Evolutionary conservation across 2,888 invertebrate species (phyloP).

Genomic region (Pyrochroa serraticornis): DNA sequence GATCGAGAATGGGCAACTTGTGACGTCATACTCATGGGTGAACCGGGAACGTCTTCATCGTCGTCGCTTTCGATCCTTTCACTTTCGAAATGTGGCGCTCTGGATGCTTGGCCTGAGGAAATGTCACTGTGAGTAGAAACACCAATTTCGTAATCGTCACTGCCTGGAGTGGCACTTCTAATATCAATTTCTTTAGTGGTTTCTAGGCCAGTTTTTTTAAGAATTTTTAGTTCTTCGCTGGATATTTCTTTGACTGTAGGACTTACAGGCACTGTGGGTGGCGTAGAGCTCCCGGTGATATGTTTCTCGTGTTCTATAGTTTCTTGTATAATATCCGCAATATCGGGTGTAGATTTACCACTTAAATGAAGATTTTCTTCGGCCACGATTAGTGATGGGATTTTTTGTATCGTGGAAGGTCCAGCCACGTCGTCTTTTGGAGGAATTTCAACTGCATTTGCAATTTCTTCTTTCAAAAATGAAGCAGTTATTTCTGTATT

Average conservation of each 20-base stretch:
- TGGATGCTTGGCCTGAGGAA: constrained; percentile 65
- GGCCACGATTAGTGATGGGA: constrained; percentile 12
- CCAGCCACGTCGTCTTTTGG: constrained; percentile 28
- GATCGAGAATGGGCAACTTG: constrained; percentile 69
- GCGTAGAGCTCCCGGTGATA: constrained; percentile 63
- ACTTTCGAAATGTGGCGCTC: constrained; percentile 58
- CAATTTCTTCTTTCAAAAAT: constrained; percentile 2
- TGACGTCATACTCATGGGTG: constrained; percentile 72
- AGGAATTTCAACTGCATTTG: not conserved
- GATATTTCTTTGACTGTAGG: constrained; percentile 56
- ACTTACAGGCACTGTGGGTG: constrained; percentile 74
- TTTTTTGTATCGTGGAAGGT: constrained; percentile 30
- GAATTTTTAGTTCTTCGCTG: constrained; percentile 53
- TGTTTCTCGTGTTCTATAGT: constrained; percentile 48
- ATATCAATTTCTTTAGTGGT: constrained; percentile 62
- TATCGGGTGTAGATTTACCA: constrained; percentile 53
- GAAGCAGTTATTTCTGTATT: constrained; percentile 9
- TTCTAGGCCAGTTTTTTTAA: constrained; percentile 36
- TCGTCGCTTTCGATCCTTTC: constrained; percentile 61
- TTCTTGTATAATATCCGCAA: constrained; percentile 47
- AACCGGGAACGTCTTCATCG: constrained; percentile 69
- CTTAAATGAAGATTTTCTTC: constrained; percentile 37
- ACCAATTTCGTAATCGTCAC: constrained; percentile 67
- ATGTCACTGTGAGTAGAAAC: constrained; percentile 68
- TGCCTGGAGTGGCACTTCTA: constrained; percentile 67